Percentiles rank a stretch among this genome's conserved stretches.
Conservation (phyloP, 2,888 invertebrate species). For the Cephus rjabovi region DNA sequence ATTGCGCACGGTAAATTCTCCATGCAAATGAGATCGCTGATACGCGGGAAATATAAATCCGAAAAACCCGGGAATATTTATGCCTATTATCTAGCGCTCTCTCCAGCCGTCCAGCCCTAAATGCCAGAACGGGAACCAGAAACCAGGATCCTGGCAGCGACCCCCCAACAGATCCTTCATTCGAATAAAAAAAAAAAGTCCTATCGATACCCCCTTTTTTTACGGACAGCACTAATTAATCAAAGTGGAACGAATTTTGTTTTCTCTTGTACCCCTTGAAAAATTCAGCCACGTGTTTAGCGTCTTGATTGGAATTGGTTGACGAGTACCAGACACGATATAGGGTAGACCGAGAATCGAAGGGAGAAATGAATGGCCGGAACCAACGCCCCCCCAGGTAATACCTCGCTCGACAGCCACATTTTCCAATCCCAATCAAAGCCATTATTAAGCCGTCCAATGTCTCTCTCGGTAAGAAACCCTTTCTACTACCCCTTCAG, state of each 20-base stretch:
- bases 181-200: no score
- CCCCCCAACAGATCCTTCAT: no score
- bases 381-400: conserved; percentile 22
- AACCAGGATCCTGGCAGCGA: no score
- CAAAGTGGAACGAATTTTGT: no score
- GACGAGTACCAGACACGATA: no score
- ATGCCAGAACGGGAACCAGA: no score
- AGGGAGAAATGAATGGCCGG: background rate
- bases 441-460: conserved; percentile 60
- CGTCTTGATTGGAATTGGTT: no score
- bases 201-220: no score
- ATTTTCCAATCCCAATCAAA: conserved; percentile 55
- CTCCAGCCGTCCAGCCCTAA: conserved; percentile 17
- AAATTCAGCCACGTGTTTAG: no score
- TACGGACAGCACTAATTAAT: no score
- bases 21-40: conserved; percentile 63
- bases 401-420: conserved; percentile 44
- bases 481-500: background rate
- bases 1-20: conserved; percentile 55
- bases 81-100: conserved; percentile 55
- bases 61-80: conserved; percentile 60
- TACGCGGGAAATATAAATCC: conserved; percentile 62
- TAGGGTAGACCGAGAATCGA: no score
- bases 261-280: no score
- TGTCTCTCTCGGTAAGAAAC: conserved; percentile 30